Conservation (phyloP, 2,113 vertebrate genomes). For the Limnothrissa miodon region DNA sequence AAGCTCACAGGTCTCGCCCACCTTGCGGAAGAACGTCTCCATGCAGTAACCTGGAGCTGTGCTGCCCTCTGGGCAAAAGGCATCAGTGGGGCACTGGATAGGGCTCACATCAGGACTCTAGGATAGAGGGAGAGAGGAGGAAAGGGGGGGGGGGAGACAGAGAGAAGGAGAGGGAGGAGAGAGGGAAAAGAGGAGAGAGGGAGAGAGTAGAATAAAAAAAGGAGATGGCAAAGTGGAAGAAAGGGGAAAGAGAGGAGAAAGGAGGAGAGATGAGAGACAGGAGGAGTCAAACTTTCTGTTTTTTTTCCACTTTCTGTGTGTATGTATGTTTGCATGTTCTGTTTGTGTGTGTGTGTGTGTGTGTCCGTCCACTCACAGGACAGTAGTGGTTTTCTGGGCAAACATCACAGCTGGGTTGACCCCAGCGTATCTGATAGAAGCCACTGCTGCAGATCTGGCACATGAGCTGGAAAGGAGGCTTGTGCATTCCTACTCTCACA, state of each 20-base stretch:
- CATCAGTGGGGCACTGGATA: constrained; percentile 76
- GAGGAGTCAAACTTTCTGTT: too few relatives aligned
- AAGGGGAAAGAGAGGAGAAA: too few relatives aligned
- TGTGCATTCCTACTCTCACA: constrained; percentile 76
- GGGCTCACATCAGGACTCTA: constrained; percentile 84
- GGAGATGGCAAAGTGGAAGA: too few relatives aligned
- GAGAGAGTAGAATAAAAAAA: too few relatives aligned
- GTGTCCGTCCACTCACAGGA: constrained; percentile 72
- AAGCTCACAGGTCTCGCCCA: constrained; percentile 77
- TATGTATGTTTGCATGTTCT: background rate
- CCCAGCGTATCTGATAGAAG: constrained; percentile 75
- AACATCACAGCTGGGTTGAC: constrained; percentile 75
- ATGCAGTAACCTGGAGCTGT: constrained; percentile 47
- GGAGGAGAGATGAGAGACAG: too few relatives aligned
- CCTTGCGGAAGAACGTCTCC: constrained; percentile 76
- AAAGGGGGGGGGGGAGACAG: background rate
- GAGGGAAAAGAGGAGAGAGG: background rate
- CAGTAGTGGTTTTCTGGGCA: constrained; percentile 87
- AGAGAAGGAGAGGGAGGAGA: background rate
- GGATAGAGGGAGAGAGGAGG: background rate
- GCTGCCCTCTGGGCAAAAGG: constrained; percentile 83
- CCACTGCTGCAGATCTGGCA: constrained; percentile 79
- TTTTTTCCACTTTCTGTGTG: background rate
- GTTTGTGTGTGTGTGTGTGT: background rate
- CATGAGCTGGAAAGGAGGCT: constrained; percentile 60